phyloP scores from a whole-genome alignment of 2,797 vertebrate species.

The Acridotheres tristis region DNA sequence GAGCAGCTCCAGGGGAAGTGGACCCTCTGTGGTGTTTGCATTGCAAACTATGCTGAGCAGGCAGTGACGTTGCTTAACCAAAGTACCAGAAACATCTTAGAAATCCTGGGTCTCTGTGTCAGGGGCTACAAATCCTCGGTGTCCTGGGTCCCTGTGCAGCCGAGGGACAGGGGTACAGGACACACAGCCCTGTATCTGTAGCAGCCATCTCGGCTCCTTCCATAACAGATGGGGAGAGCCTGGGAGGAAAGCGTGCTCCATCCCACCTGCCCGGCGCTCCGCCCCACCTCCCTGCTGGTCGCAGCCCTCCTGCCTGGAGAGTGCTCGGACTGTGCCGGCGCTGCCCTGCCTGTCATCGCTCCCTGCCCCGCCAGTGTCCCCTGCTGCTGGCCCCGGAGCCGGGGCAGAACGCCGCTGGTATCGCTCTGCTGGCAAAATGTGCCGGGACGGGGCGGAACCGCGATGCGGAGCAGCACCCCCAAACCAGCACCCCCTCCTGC shows the following conservation, averaged over 20 bases:
- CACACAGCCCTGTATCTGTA: not conserved
- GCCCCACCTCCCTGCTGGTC: not conserved
- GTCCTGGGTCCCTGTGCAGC: not conserved
- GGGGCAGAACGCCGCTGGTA: not conserved
- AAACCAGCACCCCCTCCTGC: not conserved
- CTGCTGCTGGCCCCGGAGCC: not conserved
- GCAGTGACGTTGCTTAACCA: fast-evolving
- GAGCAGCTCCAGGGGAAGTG: not conserved
- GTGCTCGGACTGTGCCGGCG: not conserved
- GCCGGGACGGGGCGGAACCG: fast-evolving
- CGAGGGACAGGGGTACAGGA: not conserved
- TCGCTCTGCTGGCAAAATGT: not conserved
- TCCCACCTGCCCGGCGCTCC: not conserved
- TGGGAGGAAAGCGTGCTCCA: not conserved
- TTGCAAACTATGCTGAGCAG: not conserved
- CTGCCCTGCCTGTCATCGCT: not conserved
- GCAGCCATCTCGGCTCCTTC: constrained; percentile 60
- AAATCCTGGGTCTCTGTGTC: not conserved
- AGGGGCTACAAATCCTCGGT: not conserved
- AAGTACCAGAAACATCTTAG: not conserved
- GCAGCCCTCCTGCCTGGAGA: not conserved
- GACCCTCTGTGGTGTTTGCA: not conserved
- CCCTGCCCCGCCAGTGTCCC: not conserved
- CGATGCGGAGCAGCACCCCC: not conserved
- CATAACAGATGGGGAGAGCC: constrained; percentile 21